Conservation (phyloP, 1,140 invertebrate species). For the Zaprionus inermis region DNA sequence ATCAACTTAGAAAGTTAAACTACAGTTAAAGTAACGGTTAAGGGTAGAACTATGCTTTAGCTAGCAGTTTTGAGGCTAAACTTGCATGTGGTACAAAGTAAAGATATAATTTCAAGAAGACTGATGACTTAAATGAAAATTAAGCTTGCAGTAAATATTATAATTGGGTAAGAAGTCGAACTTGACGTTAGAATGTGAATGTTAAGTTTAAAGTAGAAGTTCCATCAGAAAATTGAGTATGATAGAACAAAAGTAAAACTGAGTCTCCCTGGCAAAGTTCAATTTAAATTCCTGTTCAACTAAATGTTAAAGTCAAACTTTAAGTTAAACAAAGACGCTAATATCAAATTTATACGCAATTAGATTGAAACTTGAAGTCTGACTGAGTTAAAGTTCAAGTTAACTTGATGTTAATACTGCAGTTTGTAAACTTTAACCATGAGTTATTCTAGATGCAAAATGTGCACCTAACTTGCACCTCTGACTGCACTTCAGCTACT, state of each 20-base stretch:
- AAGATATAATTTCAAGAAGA: no score
- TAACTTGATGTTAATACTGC: background rate
- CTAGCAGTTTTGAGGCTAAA: no score
- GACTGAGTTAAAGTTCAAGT: background rate
- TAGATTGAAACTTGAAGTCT: background rate
- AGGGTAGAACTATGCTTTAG: background rate
- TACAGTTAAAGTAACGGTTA: background rate
- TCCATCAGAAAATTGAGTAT: no score
- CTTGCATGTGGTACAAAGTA: no score
- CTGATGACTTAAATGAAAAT: no score
- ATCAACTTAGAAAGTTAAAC: background rate
- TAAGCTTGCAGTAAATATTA: no score
- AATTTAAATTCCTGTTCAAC: background rate
- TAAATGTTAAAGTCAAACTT: background rate
- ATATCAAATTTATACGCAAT: background rate
- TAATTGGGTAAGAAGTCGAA: no score
- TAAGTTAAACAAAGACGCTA: background rate
- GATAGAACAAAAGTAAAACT: background rate
- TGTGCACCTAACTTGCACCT: background rate
- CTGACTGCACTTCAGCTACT: background rate
- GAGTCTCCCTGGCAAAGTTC: background rate
- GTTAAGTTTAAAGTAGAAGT: no score
- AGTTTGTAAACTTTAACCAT: background rate
- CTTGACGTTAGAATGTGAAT: no score
- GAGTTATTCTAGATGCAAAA: background rate